A percentile compares a stretch with the other conserved stretches of the same genome.
These are phyloP conservation scores for Pipa parva DNA, from an alignment of 2,113 vertebrate species.

Conservation along the genomic window DNA sequence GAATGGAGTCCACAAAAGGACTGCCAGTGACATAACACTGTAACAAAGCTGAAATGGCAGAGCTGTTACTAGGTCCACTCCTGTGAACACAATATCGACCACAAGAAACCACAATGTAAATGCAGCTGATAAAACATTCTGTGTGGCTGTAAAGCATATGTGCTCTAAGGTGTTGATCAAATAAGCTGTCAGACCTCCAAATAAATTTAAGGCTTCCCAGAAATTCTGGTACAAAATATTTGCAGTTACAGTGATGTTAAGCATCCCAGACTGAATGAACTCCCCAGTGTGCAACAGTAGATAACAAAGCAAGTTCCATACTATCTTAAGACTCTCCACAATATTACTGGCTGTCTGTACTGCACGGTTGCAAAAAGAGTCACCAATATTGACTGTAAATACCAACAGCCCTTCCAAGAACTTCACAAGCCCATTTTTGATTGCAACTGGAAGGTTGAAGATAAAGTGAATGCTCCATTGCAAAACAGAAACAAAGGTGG, in stretches of 20 bases:
- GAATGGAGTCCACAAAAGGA: constrained; percentile 86
- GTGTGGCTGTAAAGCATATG: constrained; percentile 75
- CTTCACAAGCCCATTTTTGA: constrained; percentile 55
- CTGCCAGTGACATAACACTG: constrained; percentile 70
- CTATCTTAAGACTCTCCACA: constrained; percentile 78
- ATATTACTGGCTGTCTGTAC: constrained; percentile 56
- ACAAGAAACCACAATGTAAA: constrained; percentile 70
- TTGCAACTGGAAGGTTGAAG: constrained; percentile 66
- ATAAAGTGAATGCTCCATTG: constrained; percentile 66
- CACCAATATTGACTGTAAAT: constrained; percentile 52
- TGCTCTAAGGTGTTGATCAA: constrained; percentile 85
- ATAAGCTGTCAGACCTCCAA: constrained; percentile 78
- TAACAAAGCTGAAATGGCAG: constrained; percentile 79
- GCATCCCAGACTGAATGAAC: constrained; percentile 69
- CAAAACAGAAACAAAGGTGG: constrained; percentile 69
- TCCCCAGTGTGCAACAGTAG: constrained; percentile 73
- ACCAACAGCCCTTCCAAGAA: constrained; percentile 66
- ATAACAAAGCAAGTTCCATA: constrained; percentile 79
- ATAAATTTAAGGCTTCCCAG: constrained; percentile 75
- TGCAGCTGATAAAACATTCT: constrained; percentile 70
- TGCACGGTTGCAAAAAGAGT: no score
- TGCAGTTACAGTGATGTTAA: constrained; percentile 57
- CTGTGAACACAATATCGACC: no score
- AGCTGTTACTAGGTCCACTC: constrained; percentile 72
- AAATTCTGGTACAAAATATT: constrained; percentile 66